Base-by-base conservation (phyloP, 2,888 invertebrate genomes). In the Ferdinandea cuprea region DNA sequence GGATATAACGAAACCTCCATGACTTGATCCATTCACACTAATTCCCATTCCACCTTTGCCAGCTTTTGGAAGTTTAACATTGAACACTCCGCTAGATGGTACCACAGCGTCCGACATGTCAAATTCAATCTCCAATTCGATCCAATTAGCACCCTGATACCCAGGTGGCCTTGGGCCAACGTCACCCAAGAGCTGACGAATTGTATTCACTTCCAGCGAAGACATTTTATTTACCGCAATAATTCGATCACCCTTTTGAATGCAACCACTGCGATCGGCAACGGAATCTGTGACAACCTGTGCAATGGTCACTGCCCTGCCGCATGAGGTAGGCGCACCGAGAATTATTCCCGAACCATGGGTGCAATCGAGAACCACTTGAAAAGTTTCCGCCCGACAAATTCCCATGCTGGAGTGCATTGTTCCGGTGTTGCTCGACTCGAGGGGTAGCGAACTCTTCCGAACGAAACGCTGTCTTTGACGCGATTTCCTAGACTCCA, bases 51-150 rank as follows among this genome's bases (percentile, higher is more conserved):
- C 97, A 25, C 94, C 94, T 40, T 95, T 94, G 28, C 94, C 94
- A 0, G 88, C 85, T 86, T 95, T 94, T 3, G 96, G 95, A 59
- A 98, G 92, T 90, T 97, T 96, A 0, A 99, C 97, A 85, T 95
- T 96, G 88, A 98, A 98, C 0, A 97, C 95, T 0, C 98, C 98
- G 86, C 96, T 96, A 4, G 96, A 95, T 1, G 98, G 97, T 85
- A 97, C 96, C 48, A 98, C 97, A 0, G 97, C 94, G 86, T 98
- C 97, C 8, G 97, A 96, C 90, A 98, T 96, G 91, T 96, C 97
- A 90, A 98, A 98, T 89, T 98, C 97, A 0, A 96, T 93, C 86
- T 96, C 95, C 44, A 98, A 89, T 48, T 95, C 95, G 42, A 97
- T 92, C 91, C 95, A 94, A 86, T 93, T 93, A 7, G 92, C 92